phyloP scores from a whole-genome alignment of 2,888 invertebrate species.

The Leptopilina drosophilae region DNA sequence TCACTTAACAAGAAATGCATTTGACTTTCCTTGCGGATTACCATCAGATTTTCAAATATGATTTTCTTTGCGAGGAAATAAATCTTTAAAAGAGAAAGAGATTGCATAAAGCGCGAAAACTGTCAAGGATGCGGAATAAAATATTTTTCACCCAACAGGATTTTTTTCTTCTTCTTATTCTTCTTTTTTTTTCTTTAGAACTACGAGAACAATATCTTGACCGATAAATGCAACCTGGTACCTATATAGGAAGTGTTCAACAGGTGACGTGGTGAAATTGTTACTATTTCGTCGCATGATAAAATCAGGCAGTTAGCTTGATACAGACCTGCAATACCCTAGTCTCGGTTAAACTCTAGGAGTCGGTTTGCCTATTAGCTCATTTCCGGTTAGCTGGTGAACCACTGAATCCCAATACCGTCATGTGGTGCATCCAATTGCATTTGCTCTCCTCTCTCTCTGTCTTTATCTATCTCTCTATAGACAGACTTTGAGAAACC shows the following conservation, averaged over 20 bases:
- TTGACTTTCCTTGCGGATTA: no score
- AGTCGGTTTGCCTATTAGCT: conserved; percentile 28
- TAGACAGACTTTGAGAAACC: conserved; percentile 21
- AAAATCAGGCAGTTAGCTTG: conserved; percentile 61
- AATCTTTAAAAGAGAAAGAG: no score
- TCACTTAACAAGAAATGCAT: no score
- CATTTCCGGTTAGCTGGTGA: conserved; percentile 37
- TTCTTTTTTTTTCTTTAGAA: no score
- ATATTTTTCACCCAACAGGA: no score
- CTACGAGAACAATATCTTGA: no score
- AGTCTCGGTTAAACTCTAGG: conserved; percentile 22
- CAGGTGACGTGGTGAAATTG: conserved; percentile 69
- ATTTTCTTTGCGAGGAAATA: no score
- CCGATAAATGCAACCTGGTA: no score
- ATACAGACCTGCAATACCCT: background rate
- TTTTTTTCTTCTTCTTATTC: no score
- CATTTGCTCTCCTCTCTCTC: background rate
- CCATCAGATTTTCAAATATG: no score
- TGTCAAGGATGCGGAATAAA: no score
- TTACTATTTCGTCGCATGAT: conserved; percentile 68
- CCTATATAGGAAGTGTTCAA: conserved; percentile 57
- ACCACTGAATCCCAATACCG: conserved; percentile 35
- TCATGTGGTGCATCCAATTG: conserved; percentile 35
- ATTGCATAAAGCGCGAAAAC: no score
- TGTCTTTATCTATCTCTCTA: conserved; percentile 7